Evolutionary conservation across 2,113 vertebrate species (phyloP).

Genomic region (Furnarius figulus): DNA sequence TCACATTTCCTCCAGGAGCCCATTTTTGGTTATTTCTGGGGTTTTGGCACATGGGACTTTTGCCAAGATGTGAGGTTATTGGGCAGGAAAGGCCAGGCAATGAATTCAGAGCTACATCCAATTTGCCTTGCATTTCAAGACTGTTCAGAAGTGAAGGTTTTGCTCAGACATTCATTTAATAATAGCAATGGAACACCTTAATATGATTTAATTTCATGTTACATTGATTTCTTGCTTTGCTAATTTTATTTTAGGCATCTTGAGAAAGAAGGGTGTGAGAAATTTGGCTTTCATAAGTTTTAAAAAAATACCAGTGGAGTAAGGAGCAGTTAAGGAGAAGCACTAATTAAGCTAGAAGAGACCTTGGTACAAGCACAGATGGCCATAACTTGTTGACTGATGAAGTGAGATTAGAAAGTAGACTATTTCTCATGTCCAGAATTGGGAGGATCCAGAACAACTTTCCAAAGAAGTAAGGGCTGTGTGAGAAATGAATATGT

Average conservation of each 20-base stretch:
- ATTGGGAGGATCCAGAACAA: neutral
- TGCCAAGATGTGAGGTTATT: neutral
- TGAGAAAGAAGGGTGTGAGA: neutral
- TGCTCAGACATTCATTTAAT: neutral
- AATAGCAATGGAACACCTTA: neutral
- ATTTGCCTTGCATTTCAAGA: neutral
- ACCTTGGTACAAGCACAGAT: neutral
- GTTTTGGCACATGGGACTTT: neutral
- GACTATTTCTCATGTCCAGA: neutral
- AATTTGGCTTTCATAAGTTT: neutral
- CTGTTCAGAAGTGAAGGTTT: neutral
- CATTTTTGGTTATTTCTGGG: constrained; percentile 4
- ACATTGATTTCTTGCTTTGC: neutral
- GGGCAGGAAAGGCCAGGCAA: neutral
- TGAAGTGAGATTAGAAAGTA: constrained; percentile 9
- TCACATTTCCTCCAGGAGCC: neutral
- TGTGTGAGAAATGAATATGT: neutral
- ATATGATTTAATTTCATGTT: neutral
- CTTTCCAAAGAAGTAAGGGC: neutral
- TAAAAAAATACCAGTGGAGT: neutral
- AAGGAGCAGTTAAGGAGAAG: neutral
- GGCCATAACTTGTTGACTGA: constrained; percentile 5
- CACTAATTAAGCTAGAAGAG: neutral
- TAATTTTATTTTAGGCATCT: constrained; percentile 2
- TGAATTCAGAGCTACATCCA: neutral